Conservation (phyloP, 1,140 invertebrate genomes). For the Carcinoscorpius rotundicauda region DNA sequence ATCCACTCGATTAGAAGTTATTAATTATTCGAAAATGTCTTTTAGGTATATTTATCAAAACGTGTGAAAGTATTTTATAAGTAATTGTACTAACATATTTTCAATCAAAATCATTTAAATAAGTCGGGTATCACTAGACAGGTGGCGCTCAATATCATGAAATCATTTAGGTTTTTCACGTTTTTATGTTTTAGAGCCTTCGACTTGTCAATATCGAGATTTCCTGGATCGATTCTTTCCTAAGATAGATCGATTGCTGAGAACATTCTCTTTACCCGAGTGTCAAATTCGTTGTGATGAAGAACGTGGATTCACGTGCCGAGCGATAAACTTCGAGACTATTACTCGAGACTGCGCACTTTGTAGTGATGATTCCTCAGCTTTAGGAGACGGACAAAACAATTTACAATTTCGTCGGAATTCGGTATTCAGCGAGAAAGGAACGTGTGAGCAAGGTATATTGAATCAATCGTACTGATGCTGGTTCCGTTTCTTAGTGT, state of each 20-base stretch:
- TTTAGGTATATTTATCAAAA: too few relatives aligned
- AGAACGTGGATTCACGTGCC: constrained; percentile 38
- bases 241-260: constrained; percentile 31
- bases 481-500: too few relatives aligned
- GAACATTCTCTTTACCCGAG: constrained; percentile 28
- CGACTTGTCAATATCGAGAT: constrained; percentile 39
- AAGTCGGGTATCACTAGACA: too few relatives aligned
- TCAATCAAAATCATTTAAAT: too few relatives aligned
- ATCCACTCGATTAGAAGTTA: too few relatives aligned
- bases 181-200: constrained; percentile 30
- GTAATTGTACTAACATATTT: too few relatives aligned
- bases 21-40: too few relatives aligned
- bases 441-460: constrained; percentile 39
- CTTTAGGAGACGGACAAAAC: constrained; percentile 23
- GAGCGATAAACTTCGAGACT: constrained; percentile 30
- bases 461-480: background rate
- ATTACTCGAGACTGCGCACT: constrained; percentile 36
- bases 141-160: too few relatives aligned
- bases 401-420: constrained; percentile 22
- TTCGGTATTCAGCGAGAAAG: constrained; percentile 39
- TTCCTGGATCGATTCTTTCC: constrained; percentile 34
- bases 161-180: too few relatives aligned
- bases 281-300: constrained; percentile 37
- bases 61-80: too few relatives aligned
- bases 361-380: constrained; percentile 36